These are phyloP conservation scores for Sebastes alutus DNA, from an alignment of 2,797 vertebrate genomes.

Conservation along the genomic window DNA sequence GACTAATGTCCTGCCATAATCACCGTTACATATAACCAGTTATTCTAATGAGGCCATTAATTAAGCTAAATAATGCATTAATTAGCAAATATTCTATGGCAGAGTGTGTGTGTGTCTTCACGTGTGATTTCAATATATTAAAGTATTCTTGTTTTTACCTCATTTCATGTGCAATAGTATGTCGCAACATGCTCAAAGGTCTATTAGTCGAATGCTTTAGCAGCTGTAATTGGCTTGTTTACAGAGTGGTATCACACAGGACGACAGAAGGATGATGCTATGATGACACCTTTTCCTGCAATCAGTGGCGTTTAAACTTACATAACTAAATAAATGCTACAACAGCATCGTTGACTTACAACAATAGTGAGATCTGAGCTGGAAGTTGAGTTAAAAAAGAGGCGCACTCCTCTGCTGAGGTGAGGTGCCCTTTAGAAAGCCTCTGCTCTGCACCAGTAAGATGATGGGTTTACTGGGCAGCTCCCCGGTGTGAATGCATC, in stretches of 20 bases:
- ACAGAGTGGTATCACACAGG: neutral
- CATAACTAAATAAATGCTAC: neutral
- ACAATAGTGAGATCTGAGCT: neutral
- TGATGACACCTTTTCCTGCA: neutral
- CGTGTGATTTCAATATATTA: neutral
- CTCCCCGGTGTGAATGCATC: neutral
- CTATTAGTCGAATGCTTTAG: neutral
- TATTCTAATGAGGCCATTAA: slow-evolving; percentile 38
- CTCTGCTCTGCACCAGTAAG: neutral
- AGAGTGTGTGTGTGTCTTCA: neutral
- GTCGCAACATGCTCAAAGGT: neutral
- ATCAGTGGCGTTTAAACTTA: neutral
- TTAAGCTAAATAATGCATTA: slow-evolving; percentile 32
- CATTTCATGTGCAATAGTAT: neutral
- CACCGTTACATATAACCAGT: slow-evolving; percentile 15
- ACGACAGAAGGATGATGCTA: neutral
- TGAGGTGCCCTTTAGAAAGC: neutral
- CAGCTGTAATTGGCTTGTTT: neutral
- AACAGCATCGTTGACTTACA: neutral
- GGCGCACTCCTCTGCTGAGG: neutral
- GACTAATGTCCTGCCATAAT: slow-evolving; percentile 29
- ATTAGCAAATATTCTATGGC: neutral
- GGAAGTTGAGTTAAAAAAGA: neutral
- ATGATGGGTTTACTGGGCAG: neutral
- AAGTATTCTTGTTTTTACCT: neutral